Evolutionary conservation across 2,113 vertebrate genomes (phyloP).

Genomic region (Centropus unirufus): DNA sequence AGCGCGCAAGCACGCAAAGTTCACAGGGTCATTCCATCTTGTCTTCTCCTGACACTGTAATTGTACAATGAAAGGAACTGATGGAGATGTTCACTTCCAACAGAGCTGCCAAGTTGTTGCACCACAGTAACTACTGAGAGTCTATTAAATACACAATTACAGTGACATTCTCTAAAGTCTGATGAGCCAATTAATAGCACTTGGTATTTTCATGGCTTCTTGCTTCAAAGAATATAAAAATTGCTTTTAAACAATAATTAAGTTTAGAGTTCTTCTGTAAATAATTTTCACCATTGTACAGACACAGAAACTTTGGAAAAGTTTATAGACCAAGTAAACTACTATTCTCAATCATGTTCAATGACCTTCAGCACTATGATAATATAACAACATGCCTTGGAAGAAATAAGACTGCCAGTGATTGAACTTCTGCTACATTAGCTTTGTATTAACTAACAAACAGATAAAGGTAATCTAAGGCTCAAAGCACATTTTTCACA

Average conservation of each 20-base stretch:
- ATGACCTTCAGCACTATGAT: background rate
- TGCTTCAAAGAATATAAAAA: background rate
- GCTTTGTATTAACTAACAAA: background rate
- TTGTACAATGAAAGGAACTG: background rate
- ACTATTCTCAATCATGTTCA: background rate
- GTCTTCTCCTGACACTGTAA: background rate
- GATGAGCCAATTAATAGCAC: background rate
- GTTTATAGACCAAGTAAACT: background rate
- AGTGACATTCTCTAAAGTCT: background rate
- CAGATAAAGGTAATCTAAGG: background rate
- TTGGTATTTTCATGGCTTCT: background rate
- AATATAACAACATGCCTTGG: background rate
- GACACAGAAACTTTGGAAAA: background rate
- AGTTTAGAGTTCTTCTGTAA: background rate
- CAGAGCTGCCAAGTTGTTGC: background rate
- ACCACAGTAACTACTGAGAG: background rate
- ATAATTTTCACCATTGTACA: background rate
- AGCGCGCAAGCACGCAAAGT: background rate
- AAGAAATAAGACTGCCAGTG: background rate
- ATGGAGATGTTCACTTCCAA: background rate
- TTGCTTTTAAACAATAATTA: background rate
- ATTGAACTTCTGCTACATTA: background rate
- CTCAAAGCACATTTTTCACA: background rate
- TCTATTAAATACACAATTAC: background rate
- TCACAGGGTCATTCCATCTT: background rate